Evolutionary conservation across 2,113 vertebrate genomes (phyloP), one percentile per base, ranked within the genome.

Genomic region (Colinus virginianus): DNA sequence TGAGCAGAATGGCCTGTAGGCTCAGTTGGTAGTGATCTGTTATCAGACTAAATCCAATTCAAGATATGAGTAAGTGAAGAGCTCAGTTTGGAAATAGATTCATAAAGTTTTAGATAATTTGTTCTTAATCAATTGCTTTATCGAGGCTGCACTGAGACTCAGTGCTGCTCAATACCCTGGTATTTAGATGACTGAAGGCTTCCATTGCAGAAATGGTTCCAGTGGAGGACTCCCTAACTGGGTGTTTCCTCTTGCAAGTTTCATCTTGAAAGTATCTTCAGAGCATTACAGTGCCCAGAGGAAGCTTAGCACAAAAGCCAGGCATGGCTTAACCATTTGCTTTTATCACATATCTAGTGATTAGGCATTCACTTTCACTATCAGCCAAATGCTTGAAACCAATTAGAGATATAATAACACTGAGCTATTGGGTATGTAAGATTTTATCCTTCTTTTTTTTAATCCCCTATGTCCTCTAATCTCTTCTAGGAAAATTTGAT

Each of bases 371-470:
- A n/a, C 22, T 79, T 75, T 76, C 25, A 48, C 15, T 72, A 28
- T 34, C 5, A n/a, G 64, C 12, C 11, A 84, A 69, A 69, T 70
- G 63, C 21, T 56, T 58, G 48, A 74, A 78, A 30, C 6, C 7
- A 0, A 62, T 38, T 15, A 56, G 62, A 34, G 71, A 76, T 56
- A 32, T 51, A 45, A 48, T 30, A 88, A 13, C 38, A 59, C 16
- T 43, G 34, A 49, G 11, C 0, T 0, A 70, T 0, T 75, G 6
- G 7, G 8, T 56, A 46, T 69, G 20, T 69, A 71, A 61, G 11
- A 11, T 34, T 67, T 88, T 61, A 1, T 26, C 16, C n/a, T 21
- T 9, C 13, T 64, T 56, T n/a, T n/a, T 42, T 64, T 46, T 10
- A 49, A 49, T 49, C 48, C 23, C 23, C 26, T 64, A 32, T 80